Evolutionary conservation across 2,797 vertebrate species (phyloP), one percentile per base, ranked within the genome.

Genomic region (Pygocentrus nattereri): DNA sequence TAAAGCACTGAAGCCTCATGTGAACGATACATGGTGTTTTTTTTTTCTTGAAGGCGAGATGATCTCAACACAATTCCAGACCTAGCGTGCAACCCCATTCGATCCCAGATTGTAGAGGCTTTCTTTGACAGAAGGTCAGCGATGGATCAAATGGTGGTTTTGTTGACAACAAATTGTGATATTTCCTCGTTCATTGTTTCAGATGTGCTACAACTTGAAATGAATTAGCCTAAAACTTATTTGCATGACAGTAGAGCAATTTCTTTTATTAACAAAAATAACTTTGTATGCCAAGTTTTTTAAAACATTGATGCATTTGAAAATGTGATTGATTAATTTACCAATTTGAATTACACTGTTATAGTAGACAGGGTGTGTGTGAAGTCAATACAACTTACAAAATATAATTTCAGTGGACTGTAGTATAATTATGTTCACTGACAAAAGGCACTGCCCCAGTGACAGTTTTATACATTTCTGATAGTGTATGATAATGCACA

Each of bases 41-140:
- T 72, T 41, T 30, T 74, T 4, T 34, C 76, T 86, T 85, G 44
- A 65, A 99, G 93, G 94, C 97, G 91, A 92, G 94, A 91, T n/a
- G 76, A 95, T 81, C 94, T 98, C 23, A 94, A 92, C 76, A 94
- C 89, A 27, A 94, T 99, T 67, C 93, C 95, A 0, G 97, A 97
- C 80, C 91, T 99, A 65, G 93, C 94, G 1, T 95, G 94, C 89
- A 99, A 99, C 86, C 98, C 98, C 0, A 97, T 98, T 82, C 88
- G 96, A 2, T 87, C 92, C 0, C 95, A 98, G 88, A 98, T 99
- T 13, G 82, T 97, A 74, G 95, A 94, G 31, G 97, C 97, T 80
- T 99, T 98, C 88, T 98, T 98, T 1, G 97, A 98, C 92, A 93
- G 90, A 92, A 91, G 98, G 98, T 98, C 79, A 88, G 88, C 71